Conservation (phyloP, 2,113 vertebrate species). For the Cromileptes altivelis region DNA sequence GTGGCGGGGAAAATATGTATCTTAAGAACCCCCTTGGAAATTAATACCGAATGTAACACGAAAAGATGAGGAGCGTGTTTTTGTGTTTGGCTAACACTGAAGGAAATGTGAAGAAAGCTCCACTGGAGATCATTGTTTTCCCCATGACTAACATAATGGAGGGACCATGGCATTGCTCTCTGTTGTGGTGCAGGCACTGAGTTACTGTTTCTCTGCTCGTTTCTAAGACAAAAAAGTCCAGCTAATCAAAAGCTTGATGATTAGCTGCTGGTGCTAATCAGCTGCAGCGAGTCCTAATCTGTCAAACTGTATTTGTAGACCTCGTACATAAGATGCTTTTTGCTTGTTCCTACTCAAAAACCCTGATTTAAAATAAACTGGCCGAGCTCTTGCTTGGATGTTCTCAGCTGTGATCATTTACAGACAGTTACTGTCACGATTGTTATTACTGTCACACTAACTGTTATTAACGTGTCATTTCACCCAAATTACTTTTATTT, state of each 20-base stretch:
- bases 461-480: conserved; percentile 9
- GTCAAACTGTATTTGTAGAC: conserved; percentile 42
- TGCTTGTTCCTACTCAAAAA: conserved; percentile 7
- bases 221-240: conserved; percentile 30
- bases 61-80: conserved; percentile 53
- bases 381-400: neutral
- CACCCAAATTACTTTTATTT: neutral
- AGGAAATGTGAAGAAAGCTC: conserved; percentile 45
- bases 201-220: conserved; percentile 31
- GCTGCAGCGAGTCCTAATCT: conserved; percentile 3
- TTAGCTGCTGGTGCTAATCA: conserved; percentile 39
- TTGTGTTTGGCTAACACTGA: conserved; percentile 50
- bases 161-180: conserved; percentile 24
- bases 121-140: conserved; percentile 42
- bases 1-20: conserved; percentile 53
- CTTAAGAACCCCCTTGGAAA: conserved; percentile 61
- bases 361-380: conserved; percentile 8
- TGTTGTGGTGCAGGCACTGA: conserved; percentile 50
- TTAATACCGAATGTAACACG: conserved; percentile 59
- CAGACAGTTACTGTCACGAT: neutral
- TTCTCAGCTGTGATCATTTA: neutral
- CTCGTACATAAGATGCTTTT: neutral
- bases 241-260: conserved; percentile 34
- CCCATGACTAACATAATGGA: conserved; percentile 41
- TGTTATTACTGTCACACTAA: neutral